phyloP scores from a whole-genome alignment of 2,888 invertebrate genomes.

The Mactromeris polynyma region DNA sequence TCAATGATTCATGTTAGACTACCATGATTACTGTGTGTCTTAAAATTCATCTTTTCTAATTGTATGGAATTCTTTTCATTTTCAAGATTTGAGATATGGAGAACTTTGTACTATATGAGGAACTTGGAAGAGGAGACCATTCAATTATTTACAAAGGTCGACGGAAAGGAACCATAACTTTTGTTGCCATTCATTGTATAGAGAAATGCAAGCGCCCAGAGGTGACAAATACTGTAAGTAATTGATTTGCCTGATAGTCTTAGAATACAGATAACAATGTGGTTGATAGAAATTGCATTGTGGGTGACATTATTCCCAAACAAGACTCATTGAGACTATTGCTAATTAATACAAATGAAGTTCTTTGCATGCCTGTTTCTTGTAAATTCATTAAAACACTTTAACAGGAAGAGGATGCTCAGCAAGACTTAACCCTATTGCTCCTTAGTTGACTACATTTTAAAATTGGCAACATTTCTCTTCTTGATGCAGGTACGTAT shows the following conservation, averaged over 20 bases:
- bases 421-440: no score
- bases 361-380: no score
- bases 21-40: neutral
- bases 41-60: neutral
- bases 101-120: constrained; percentile 88
- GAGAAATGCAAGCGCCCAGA: constrained; percentile 87
- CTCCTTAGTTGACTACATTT: no score
- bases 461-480: neutral
- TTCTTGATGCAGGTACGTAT: constrained; percentile 84
- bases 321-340: no score
- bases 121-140: constrained; percentile 85
- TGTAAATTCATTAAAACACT: no score
- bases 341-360: no score
- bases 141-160: constrained; percentile 87
- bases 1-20: no score
- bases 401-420: no score
- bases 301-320: no score
- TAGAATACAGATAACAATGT: no score
- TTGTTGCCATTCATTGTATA: constrained; percentile 87
- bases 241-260: no score
- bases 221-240: constrained; percentile 87
- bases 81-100: constrained; percentile 82
- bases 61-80: neutral
- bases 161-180: constrained; percentile 87
- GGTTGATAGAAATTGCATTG: no score